A percentile compares a stretch with the other conserved stretches of the same genome.
Evolutionary conservation across 2,113 vertebrate species (phyloP).

Genomic region (Oncorhynchus clarkii): DNA sequence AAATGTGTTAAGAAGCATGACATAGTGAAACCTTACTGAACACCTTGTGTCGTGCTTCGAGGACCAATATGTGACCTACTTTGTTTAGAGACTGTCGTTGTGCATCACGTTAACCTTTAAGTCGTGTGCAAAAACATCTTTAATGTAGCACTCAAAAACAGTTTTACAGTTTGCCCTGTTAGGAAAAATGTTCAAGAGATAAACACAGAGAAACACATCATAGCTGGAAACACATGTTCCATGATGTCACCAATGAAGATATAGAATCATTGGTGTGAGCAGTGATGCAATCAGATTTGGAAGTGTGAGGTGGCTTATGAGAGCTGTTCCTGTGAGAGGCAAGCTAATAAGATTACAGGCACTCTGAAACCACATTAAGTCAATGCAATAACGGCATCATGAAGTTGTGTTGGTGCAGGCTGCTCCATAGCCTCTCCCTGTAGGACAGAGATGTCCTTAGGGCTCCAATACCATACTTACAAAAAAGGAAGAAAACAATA

Average conservation of each 20-base stretch:
- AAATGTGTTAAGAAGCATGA: background rate
- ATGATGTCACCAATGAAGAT: background rate
- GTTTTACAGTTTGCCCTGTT: background rate
- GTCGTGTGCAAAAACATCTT: too few species aligned
- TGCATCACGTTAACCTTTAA: too few species aligned
- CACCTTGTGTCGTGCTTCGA: too few species aligned
- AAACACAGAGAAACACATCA: background rate
- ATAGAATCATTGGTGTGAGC: background rate
- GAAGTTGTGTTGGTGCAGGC: background rate
- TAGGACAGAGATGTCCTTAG: background rate
- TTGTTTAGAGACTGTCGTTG: too few species aligned
- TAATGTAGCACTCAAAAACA: background rate
- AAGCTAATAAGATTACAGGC: conserved; percentile 8
- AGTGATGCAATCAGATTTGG: background rate
- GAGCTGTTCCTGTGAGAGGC: conserved; percentile 11
- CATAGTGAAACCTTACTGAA: background rate
- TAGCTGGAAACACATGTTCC: background rate
- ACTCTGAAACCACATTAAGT: conserved; percentile 12
- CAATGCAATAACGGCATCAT: conserved; percentile 1
- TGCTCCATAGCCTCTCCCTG: background rate
- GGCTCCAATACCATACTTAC: background rate
- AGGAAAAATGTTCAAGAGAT: background rate
- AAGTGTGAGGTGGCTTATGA: background rate
- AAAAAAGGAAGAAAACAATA: background rate
- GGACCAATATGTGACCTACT: too few species aligned